Conservation (phyloP, 2,113 vertebrate genomes). For the Lota lota region DNA sequence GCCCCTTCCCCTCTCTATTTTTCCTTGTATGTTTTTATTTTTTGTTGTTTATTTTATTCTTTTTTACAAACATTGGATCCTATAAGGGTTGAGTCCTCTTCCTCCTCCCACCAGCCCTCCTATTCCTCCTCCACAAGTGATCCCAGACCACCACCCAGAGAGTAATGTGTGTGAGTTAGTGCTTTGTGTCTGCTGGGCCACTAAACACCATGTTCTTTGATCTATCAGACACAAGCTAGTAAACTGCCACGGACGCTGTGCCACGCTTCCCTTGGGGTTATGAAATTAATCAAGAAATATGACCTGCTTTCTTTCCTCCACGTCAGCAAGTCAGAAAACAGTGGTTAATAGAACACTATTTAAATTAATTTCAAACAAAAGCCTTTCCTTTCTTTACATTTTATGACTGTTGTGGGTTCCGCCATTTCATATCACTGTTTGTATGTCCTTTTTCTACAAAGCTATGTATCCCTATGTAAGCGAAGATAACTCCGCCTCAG, state of each 20-base stretch:
- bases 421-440: constrained; percentile 21
- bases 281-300: constrained; percentile 29
- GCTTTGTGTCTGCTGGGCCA: constrained; percentile 24
- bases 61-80: neutral
- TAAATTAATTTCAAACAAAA: constrained; percentile 29
- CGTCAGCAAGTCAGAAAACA: neutral
- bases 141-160: constrained; percentile 16
- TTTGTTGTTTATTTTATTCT: neutral
- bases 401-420: constrained; percentile 4
- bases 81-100: neutral
- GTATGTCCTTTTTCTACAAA: constrained; percentile 26
- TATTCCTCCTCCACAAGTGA: neutral
- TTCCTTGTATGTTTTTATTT: neutral
- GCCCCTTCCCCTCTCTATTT: no score
- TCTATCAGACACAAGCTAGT: constrained; percentile 35
- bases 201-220: constrained; percentile 31
- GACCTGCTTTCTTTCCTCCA: neutral
- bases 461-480: constrained; percentile 41
- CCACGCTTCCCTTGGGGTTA: constrained; percentile 28
- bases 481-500: constrained; percentile 24
- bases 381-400: constrained; percentile 38
- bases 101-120: neutral
- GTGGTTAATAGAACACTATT: neutral
- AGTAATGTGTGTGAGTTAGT: constrained; percentile 8
- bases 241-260: constrained; percentile 20